These are phyloP conservation scores for Brachymystax lenok DNA, from an alignment of 2,797 vertebrate genomes.

Conservation along the genomic window DNA sequence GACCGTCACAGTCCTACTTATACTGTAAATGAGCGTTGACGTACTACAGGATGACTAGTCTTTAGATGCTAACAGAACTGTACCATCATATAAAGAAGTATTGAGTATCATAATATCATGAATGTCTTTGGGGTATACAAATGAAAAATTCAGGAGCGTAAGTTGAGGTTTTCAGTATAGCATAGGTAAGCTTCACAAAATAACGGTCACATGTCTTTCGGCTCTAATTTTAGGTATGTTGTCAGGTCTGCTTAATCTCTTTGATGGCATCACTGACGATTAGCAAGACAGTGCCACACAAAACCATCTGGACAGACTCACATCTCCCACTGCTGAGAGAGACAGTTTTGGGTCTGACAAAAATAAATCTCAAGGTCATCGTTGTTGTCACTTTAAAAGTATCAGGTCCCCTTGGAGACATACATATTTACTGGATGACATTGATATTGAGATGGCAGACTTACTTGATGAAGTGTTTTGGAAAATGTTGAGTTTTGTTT, in stretches of 20 bases:
- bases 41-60: no score
- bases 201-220: conserved; percentile 69
- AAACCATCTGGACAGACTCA: conserved; percentile 81
- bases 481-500: conserved; percentile 26
- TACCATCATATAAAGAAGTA: no score
- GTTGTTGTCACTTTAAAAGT: conserved; percentile 74
- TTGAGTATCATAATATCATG: neutral
- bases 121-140: no score
- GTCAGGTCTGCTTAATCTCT: conserved; percentile 80
- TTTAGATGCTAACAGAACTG: no score
- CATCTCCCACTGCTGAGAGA: conserved; percentile 76
- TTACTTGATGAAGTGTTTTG: conserved; percentile 55
- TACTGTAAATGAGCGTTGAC: no score
- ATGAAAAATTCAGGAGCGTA: neutral
- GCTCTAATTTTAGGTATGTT: conserved; percentile 75
- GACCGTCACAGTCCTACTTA: no score
- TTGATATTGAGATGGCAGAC: conserved; percentile 71
- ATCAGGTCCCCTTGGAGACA: conserved; percentile 71
- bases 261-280: conserved; percentile 86
- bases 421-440: conserved; percentile 70
- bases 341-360: conserved; percentile 76
- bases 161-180: conserved; percentile 41
- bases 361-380: conserved; percentile 82
- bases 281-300: conserved; percentile 82
- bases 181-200: conserved; percentile 59